Percentiles rank a stretch among this genome's conserved stretches.
Evolutionary conservation across 2,888 invertebrate genomes (phyloP).

Genomic region (Cyclophora punctaria): DNA sequence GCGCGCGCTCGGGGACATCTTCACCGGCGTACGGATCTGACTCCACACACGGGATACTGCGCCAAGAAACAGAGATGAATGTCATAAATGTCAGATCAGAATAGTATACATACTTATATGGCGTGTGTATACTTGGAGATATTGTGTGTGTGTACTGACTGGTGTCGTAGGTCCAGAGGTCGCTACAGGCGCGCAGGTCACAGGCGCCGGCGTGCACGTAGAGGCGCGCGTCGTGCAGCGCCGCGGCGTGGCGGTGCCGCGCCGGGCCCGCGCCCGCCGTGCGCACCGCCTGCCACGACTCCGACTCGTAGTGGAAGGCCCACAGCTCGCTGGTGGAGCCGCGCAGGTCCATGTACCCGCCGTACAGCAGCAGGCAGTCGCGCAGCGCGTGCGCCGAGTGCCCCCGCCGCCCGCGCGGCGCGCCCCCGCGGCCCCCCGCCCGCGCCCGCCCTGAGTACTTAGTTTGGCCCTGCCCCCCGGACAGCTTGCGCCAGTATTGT

Average conservation of each 20-base stretch:
- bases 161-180: constrained; percentile 88
- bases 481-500: constrained; percentile 70
- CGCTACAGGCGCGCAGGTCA: constrained; percentile 83
- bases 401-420: constrained; percentile 85
- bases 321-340: constrained; percentile 91
- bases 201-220: constrained; percentile 94
- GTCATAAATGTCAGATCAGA: neutral
- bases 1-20: constrained; percentile 80
- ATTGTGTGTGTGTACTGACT: constrained; percentile 46
- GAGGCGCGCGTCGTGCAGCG: constrained; percentile 84
- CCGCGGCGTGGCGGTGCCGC: constrained; percentile 89
- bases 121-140: too few relatives aligned
- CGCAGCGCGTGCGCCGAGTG: constrained; percentile 87
- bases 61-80: neutral
- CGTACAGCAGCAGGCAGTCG: constrained; percentile 88
- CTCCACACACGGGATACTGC: constrained; percentile 79
- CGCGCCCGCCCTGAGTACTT: constrained; percentile 32
- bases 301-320: constrained; percentile 91
- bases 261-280: constrained; percentile 72
- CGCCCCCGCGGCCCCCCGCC: constrained; percentile 26
- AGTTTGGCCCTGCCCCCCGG: constrained; percentile 61
- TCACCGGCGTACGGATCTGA: constrained; percentile 75
- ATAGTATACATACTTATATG: too few relatives aligned
- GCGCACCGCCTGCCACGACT: constrained; percentile 82
- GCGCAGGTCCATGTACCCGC: constrained; percentile 89